These are phyloP conservation scores for Ryuthela nishihirai DNA, from an alignment of 2,888 invertebrate genomes.

Conservation along the genomic window DNA sequence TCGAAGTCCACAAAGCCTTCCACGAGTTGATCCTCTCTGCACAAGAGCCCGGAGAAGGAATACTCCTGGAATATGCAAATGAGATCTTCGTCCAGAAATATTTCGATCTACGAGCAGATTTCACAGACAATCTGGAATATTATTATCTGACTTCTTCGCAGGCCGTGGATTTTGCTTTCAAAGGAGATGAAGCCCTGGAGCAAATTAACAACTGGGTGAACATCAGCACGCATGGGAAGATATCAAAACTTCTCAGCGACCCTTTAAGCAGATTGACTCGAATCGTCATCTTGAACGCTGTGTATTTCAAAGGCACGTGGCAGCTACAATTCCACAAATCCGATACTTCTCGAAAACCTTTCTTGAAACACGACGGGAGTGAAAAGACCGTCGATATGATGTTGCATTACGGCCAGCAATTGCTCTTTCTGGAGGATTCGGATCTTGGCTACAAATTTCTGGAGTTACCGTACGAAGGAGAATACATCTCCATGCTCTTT, in stretches of 20 bases:
- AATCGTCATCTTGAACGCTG: conserved; percentile 74
- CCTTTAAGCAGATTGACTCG: conserved; percentile 58
- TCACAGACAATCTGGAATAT: conserved; percentile 1
- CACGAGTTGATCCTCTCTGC: conserved; percentile 1
- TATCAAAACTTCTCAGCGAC: conserved; percentile 17
- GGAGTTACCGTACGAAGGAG: conserved; percentile 28
- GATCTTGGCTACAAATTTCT: conserved; percentile 13
- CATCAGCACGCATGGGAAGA: conserved; percentile 10
- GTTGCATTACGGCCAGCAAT: conserved; percentile 43
- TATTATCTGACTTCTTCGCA: conserved; percentile 9
- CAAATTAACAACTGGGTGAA: conserved; percentile 25
- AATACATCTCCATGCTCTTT: conserved; percentile 33
- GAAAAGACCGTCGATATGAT: conserved; percentile 12
- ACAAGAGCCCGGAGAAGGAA: neutral
- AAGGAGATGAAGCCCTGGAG: conserved; percentile 6
- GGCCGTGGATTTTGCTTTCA: conserved; percentile 12
- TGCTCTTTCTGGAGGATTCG: conserved; percentile 2
- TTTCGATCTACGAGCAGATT: conserved; percentile 6
- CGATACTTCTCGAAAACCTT: conserved; percentile 43
- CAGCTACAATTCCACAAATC: conserved; percentile 61
- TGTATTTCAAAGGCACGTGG: conserved; percentile 84
- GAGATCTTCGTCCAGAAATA: conserved; percentile 17
- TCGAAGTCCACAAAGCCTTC: conserved; percentile 23
- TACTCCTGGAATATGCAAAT: conserved; percentile 15
- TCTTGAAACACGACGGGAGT: conserved; percentile 6